Evolutionary conservation across 2,797 vertebrate genomes (phyloP).

Genomic region (Cynodonichthys magdalenae): DNA sequence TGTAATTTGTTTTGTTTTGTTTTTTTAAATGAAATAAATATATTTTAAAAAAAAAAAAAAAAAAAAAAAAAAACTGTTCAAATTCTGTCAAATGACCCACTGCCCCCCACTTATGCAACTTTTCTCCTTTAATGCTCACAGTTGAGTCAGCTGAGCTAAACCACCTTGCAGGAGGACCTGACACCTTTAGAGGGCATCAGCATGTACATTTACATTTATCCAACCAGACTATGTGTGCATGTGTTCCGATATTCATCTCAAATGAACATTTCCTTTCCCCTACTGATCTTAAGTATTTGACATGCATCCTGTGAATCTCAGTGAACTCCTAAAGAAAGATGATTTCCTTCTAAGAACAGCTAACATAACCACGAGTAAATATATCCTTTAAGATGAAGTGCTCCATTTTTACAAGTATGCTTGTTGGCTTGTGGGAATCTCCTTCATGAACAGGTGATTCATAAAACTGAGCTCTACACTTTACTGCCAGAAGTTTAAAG

Average conservation of each 20-base stretch:
- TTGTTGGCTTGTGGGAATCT: constrained; percentile 3
- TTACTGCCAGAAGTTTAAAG: background rate
- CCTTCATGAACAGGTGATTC: constrained; percentile 8
- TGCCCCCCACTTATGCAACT: too few species aligned
- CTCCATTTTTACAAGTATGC: constrained; percentile 23
- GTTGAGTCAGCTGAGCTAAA: too few species aligned
- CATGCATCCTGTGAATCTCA: constrained; percentile 18
- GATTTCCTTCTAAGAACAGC: constrained; percentile 19
- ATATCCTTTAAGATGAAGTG: constrained; percentile 27
- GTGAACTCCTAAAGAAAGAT: constrained; percentile 30
- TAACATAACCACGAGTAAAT: constrained; percentile 21
- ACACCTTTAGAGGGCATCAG: background rate
- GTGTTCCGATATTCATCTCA: constrained; percentile 27
- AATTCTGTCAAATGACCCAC: too few species aligned
- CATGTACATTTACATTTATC: constrained; percentile 26
- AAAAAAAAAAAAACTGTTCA: too few species aligned
- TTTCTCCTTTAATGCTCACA: too few species aligned
- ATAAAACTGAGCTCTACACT: constrained; percentile 19
- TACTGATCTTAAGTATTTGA: constrained; percentile 28
- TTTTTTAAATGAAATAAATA: too few species aligned
- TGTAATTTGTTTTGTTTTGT: too few species aligned
- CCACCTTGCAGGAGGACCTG: too few species aligned
- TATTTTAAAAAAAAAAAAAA: too few species aligned
- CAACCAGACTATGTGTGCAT: constrained; percentile 6
- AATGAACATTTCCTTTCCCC: constrained; percentile 35